These are phyloP conservation scores for Pollenia angustigena DNA, from an alignment of 2,888 invertebrate species.

Conservation along the genomic window DNA sequence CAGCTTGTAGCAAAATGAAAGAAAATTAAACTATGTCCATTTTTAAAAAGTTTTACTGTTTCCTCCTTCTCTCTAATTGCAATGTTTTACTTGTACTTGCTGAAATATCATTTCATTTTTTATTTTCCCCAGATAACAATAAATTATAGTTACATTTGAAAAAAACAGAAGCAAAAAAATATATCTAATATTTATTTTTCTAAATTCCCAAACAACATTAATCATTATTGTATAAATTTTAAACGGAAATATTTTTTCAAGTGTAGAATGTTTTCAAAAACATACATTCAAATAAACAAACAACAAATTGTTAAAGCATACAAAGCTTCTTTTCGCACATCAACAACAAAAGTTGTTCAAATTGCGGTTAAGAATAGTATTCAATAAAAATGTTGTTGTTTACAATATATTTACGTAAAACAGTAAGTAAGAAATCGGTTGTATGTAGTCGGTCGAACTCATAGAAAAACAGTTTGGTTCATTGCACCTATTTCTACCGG, in stretches of 20 bases:
- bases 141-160: constrained; percentile 18
- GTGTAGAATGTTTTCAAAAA: constrained; percentile 18
- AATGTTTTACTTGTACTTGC: constrained; percentile 9
- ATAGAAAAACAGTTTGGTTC: constrained; percentile 54
- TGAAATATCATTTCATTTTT: constrained; percentile 28
- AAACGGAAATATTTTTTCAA: constrained; percentile 18
- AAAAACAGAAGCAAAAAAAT: background rate
- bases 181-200: background rate
- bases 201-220: constrained; percentile 1
- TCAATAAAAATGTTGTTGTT: constrained; percentile 46
- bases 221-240: constrained; percentile 8
- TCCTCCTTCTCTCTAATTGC: background rate
- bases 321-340: constrained; percentile 26
- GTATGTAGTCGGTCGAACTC: background rate
- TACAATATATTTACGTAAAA: background rate
- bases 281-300: background rate
- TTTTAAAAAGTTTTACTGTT: background rate
- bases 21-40: background rate
- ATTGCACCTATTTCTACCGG: constrained; percentile 58
- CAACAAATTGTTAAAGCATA: constrained; percentile 23
- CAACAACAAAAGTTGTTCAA: constrained; percentile 47
- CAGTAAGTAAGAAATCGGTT: background rate
- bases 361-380: constrained; percentile 65
- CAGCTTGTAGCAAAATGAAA: too few species aligned
- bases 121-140: constrained; percentile 11